Percentiles rank a stretch among this genome's conserved stretches.
These are phyloP conservation scores for Picathartes gymnocephalus DNA, from an alignment of 2,113 vertebrate species.

Conservation along the genomic window DNA sequence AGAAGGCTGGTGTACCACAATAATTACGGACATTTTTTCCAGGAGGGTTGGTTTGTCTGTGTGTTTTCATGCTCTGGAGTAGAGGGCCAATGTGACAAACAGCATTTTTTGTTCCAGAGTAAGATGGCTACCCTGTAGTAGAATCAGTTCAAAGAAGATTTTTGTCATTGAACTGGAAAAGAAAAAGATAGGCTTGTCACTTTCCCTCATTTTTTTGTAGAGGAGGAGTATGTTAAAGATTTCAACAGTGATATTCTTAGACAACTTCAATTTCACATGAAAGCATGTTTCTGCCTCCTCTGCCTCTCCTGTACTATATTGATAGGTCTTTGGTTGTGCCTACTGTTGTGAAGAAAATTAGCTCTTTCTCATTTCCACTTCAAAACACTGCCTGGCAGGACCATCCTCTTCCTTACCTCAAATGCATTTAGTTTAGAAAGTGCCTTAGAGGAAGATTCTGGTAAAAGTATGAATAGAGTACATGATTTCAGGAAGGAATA, in stretches of 20 bases:
- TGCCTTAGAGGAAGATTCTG: not conserved
- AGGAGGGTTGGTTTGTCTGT: not conserved
- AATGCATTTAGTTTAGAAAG: not conserved
- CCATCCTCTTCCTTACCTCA: not conserved
- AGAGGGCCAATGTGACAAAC: not conserved
- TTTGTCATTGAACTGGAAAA: conserved; percentile 48
- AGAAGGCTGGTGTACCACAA: not conserved
- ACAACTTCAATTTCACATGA: not conserved
- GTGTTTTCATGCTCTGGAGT: not conserved
- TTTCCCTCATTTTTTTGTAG: not conserved
- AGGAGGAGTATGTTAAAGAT: conserved; percentile 3
- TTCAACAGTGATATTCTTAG: not conserved
- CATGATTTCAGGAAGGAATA: not conserved
- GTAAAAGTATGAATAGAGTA: not conserved
- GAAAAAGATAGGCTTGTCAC: conserved; percentile 48
- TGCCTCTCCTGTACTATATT: not conserved
- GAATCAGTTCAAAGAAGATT: conserved; percentile 31
- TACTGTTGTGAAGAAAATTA: not conserved
- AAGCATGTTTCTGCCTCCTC: not conserved
- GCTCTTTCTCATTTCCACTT: not conserved
- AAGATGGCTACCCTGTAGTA: conserved; percentile 10
- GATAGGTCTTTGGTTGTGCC: conserved; percentile 11
- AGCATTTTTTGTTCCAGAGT: not conserved
- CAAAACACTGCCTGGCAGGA: not conserved
- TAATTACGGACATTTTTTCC: conserved; percentile 22